A percentile compares a stretch with the other conserved stretches of the same genome.
These are phyloP conservation scores for Sciurus carolinensis DNA, from an alignment of 2,797 vertebrate species.

Conservation along the genomic window DNA sequence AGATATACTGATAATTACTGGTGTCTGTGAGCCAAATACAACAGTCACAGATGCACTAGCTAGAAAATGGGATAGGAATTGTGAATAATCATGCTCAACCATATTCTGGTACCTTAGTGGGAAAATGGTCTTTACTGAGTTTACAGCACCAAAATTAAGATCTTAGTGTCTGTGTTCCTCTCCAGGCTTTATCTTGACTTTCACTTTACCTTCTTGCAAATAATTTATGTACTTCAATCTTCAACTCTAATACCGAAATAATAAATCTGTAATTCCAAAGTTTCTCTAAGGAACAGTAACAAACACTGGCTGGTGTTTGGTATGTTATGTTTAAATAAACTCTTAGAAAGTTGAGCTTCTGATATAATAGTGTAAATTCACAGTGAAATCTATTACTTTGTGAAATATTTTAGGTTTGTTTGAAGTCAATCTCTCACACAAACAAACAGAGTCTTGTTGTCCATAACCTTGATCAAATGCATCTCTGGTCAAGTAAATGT, in stretches of 20 bases:
- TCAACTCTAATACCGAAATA: not conserved
- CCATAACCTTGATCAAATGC: not conserved
- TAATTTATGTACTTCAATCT: not conserved
- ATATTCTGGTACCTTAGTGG: not conserved
- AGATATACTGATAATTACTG: not conserved
- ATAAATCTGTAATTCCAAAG: not conserved
- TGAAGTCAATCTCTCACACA: not conserved
- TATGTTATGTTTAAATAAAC: not conserved
- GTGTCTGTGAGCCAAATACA: not conserved
- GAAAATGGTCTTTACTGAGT: not conserved
- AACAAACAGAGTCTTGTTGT: not conserved
- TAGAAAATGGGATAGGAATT: not conserved
- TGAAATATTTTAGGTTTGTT: not conserved
- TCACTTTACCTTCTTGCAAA: not conserved
- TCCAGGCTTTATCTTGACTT: not conserved
- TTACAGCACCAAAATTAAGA: not conserved
- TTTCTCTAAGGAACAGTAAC: not conserved
- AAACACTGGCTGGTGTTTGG: not conserved
- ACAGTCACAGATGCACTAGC: not conserved
- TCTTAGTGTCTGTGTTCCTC: not conserved
- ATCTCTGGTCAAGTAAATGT: slow-evolving; percentile 16
- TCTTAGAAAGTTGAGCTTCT: not conserved
- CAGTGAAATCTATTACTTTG: not conserved
- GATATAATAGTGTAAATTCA: slow-evolving; percentile 42
- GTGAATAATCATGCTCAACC: not conserved